Base-by-base conservation (phyloP, 2,797 vertebrate genomes). In the Mionectes olivaceus region DNA sequence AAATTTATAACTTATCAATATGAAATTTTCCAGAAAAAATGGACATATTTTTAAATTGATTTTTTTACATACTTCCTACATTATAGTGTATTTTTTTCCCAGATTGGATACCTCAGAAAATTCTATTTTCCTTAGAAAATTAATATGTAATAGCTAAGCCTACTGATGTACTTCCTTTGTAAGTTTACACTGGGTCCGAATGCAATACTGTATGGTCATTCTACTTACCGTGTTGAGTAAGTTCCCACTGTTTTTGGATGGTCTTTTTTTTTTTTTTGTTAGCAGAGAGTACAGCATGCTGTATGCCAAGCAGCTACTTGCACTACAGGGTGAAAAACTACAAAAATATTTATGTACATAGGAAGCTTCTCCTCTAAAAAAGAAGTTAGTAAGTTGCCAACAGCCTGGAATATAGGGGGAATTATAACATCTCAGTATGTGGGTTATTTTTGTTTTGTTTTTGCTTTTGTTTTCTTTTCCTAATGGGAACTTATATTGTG, bases 1-100 rank as follows among this genome's bases (percentile, higher is more conserved):
- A 41, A 74, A 56, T 52, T 32, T 60, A 7, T 44, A 37, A 43
- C 8, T 44, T 32, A 46, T 13, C 13, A 49, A 13, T 16, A 11
- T 18, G 3, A 12, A 19, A 4, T 50, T 70, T 86, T 81, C 71
- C 22, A 2, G 4, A 2, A 64, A 64, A 78, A 73, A n/a, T 30
- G 1, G 5, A 1, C 0, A 5, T 69, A 43, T 35, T 27, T 74
- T 46, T 25, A 56, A 46, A 52, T 9, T 19, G 10, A 50, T 5
- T 37, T 35, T 53, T 41, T 23, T 3, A 35, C 37, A 82, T 70
- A 0, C 8, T 61, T 39, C 27, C 28, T 68, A 27, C 7, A 63
- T 78, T 75, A 82, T 76, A 41, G 8, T 6, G 4, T 3, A 2
- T 22, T 43, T 37, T 21, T 37, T 57, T 53, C 28, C 28, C 6